These are phyloP conservation scores for Triops cancriformis DNA, from an alignment of 1,140 invertebrate species.

Conservation along the genomic window DNA sequence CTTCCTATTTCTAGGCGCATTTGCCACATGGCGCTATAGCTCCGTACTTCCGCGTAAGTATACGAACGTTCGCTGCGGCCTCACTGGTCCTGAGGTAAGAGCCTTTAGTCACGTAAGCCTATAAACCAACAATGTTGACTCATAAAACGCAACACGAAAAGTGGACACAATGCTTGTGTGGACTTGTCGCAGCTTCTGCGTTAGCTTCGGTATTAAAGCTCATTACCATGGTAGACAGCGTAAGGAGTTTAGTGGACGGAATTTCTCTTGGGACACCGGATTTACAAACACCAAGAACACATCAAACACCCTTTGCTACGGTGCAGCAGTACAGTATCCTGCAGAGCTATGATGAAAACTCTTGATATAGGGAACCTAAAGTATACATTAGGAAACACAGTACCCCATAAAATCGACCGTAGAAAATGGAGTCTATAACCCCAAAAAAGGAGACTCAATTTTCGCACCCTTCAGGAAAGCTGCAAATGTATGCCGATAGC, in stretches of 20 bases:
- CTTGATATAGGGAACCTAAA: not conserved
- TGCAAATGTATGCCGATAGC: no score
- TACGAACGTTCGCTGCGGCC: not conserved
- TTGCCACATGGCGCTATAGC: not conserved
- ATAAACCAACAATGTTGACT: not conserved
- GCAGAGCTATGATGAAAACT: not conserved
- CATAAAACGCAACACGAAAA: not conserved
- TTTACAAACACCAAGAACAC: not conserved
- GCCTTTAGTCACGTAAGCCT: not conserved
- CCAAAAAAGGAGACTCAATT: not conserved
- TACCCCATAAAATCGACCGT: not conserved
- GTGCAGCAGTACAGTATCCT: not conserved
- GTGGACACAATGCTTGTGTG: not conserved
- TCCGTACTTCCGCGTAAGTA: not conserved
- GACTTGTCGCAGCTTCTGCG: conserved; percentile 6
- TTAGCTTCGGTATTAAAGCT: not conserved
- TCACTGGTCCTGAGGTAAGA: not conserved
- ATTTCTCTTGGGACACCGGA: not conserved
- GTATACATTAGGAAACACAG: not conserved
- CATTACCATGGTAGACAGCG: not conserved
- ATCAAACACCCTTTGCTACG: not conserved
- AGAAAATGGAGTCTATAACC: not conserved
- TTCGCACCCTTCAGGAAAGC: no score
- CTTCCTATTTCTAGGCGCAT: no score
- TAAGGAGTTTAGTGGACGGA: not conserved